Conservation (phyloP, 2,888 invertebrate species). For the Mimumesa dahlbomi region DNA sequence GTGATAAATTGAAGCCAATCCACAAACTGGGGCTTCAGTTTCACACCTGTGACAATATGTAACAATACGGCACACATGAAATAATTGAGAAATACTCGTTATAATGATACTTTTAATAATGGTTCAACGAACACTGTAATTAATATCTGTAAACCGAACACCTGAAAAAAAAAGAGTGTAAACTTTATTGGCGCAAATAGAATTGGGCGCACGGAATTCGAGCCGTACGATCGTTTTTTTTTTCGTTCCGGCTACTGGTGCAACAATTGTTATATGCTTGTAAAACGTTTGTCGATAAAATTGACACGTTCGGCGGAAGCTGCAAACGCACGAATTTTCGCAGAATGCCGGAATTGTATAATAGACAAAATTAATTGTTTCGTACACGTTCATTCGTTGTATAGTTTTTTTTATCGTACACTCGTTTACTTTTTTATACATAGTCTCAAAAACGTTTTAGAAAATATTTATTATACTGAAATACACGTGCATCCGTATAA, state of each 20-base stretch:
- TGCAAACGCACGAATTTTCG: no score
- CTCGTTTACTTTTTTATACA: neutral
- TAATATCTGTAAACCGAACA: slow-evolving; percentile 17
- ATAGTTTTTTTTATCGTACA: no score
- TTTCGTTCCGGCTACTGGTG: neutral
- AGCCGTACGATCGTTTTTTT: neutral
- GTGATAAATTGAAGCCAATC: no score
- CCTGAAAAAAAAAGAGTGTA: neutral
- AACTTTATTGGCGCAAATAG: neutral
- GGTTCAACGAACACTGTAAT: slow-evolving; percentile 24
- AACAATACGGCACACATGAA: no score
- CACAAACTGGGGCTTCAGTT: slow-evolving; percentile 1
- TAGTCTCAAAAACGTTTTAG: no score
- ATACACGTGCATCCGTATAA: neutral
- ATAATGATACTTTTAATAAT: slow-evolving; percentile 34
- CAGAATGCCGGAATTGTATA: no score
- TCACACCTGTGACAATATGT: neutral
- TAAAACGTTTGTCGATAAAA: no score
- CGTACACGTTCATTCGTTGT: no score
- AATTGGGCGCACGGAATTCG: neutral
- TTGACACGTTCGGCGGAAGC: no score
- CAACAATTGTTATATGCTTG: neutral
- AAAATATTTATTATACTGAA: neutral
- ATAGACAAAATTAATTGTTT: no score
- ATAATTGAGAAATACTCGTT: slow-evolving; percentile 38